Evolutionary conservation across 2,888 invertebrate species (phyloP), one percentile per base, ranked within the genome.

Genomic region (Epinotia demarniana): DNA sequence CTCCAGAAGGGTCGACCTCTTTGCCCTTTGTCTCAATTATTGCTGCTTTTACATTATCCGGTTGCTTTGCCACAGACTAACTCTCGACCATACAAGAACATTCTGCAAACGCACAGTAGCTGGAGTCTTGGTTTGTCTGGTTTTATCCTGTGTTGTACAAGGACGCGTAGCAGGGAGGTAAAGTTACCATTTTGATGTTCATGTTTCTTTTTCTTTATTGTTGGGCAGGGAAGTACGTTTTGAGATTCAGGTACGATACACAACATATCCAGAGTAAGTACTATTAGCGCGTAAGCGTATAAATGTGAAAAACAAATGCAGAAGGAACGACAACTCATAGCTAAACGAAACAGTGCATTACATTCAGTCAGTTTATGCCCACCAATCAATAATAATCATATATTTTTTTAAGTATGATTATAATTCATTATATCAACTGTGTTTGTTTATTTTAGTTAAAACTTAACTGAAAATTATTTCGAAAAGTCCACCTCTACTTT

Each of bases 1-100:
- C 93, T 94, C 89, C 85, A 80, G 85, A 89, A 90, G 92, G 92
- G 92, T 90, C 91, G 92, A 92, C 90, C 92, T 89, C 84, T 86
- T 82, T 87, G 91, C 92, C 92, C 91, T 92, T 90, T 90, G 92
- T 91, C 92, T 92, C 91, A 91, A 92, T 91, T 92, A 90, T 88
- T 90, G 86, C 85, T 79, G 86, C 85, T 79, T 84, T 82, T 82
- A 83, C 83, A 83, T 86, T 84, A 84, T 83, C 77, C 76, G 73
- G 82, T 81, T 84, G 81, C 82, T 84, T 58, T 77, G 73, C 72
- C 78, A 78, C 77, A 79, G 81, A 77, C 53, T 76, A 75, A 73
- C 68, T 55, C 77, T 77, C 72, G 72, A 77, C 73, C 77, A 73
- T 78, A 70, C 75, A 61, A 0, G 39, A n/a, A 12, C 2, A 18